Percentiles rank a stretch among this genome's conserved stretches.
Evolutionary conservation across 2,113 vertebrate species (phyloP).

Genomic region (Lethenteron camtschaticum): DNA sequence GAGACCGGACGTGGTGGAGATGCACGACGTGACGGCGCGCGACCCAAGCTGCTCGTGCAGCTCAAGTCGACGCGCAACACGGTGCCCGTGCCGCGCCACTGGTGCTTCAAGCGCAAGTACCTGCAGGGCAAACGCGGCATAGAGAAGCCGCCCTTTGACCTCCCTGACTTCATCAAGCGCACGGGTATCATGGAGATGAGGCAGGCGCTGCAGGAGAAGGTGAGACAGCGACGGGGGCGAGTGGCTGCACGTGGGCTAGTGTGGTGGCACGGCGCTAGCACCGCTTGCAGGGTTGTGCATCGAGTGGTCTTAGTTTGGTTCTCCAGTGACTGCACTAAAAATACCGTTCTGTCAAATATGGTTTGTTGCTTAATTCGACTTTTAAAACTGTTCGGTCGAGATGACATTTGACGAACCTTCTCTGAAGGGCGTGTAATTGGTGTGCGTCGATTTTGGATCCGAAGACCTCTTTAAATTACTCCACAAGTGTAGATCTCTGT

Average conservation of each 20-base stretch:
- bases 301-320: not conserved
- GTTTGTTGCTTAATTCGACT: too few relatives aligned
- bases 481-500: too few relatives aligned
- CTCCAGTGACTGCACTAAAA: not conserved
- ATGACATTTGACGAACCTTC: too few relatives aligned
- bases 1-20: slow-evolving; percentile 70
- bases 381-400: too few relatives aligned
- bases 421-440: too few relatives aligned
- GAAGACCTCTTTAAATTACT: too few relatives aligned
- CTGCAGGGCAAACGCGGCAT: slow-evolving; percentile 79
- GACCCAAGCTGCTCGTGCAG: slow-evolving; percentile 69
- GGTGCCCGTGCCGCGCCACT: slow-evolving; percentile 49
- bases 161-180: slow-evolving; percentile 69
- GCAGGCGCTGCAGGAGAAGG: slow-evolving; percentile 77
- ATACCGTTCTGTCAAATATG: too few relatives aligned
- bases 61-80: slow-evolving; percentile 76
- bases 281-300: too few relatives aligned
- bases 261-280: too few relatives aligned
- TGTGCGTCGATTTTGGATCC: too few relatives aligned
- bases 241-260: not conserved
- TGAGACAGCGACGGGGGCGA: slow-evolving; percentile 11
- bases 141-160: slow-evolving; percentile 68
- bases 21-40: slow-evolving; percentile 73
- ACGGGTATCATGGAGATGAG: slow-evolving; percentile 89
- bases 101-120: slow-evolving; percentile 44